Conservation (phyloP, 2,888 invertebrate genomes). For the Venusia cambrica region DNA sequence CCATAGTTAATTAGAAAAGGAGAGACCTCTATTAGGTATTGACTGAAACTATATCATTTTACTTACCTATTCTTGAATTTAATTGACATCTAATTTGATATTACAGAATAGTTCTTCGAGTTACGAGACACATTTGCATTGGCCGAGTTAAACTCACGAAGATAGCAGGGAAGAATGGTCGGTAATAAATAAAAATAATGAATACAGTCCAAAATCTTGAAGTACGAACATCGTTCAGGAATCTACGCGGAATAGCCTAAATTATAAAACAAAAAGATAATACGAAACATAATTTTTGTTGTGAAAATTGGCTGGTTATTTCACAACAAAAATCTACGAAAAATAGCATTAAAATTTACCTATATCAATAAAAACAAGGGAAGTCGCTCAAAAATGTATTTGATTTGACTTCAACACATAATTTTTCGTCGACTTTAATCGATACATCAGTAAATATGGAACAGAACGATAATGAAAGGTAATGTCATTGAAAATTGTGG, state of each 20-base stretch:
- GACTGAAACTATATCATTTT: no score
- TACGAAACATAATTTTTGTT: constrained; percentile 39
- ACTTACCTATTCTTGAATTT: no score
- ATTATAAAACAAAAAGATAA: constrained; percentile 28
- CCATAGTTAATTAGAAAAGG: no score
- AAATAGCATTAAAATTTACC: background rate
- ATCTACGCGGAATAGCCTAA: constrained; percentile 29
- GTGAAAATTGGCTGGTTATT: constrained; percentile 65
- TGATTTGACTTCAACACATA: no score
- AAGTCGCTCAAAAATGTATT: no score
- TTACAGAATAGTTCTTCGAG: constrained; percentile 3
- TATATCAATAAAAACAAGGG: constrained; percentile 1
- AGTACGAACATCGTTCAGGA: constrained; percentile 23
- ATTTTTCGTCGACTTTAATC: no score
- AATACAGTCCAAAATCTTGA: constrained; percentile 47
- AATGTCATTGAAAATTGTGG: constrained; percentile 23
- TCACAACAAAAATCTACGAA: constrained; percentile 51
- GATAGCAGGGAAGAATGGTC: no score
- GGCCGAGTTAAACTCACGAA: no score
- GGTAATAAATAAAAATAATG: constrained; percentile 30
- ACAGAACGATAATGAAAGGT: constrained; percentile 27
- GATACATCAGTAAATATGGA: background rate
- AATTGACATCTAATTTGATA: background rate
- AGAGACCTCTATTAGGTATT: no score
- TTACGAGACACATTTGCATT: no score